Evolutionary conservation across 2,797 vertebrate species (phyloP), one percentile per base, ranked within the genome.

Genomic region (Lepus oiostolus): DNA sequence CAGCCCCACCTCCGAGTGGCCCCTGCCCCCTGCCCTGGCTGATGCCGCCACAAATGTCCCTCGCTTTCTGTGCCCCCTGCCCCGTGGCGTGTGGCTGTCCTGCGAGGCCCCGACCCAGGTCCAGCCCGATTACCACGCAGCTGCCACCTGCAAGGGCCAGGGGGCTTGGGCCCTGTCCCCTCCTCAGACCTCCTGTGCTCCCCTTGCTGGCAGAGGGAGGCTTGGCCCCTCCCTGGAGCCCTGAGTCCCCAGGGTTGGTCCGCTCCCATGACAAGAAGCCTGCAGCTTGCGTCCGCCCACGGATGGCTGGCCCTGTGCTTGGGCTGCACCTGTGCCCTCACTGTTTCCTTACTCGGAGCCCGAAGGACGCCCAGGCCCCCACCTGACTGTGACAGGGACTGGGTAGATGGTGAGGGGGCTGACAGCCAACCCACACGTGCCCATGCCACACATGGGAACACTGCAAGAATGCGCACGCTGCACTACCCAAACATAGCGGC

Each of bases 121-220:
- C 11, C 75, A 3, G 2, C 17, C 6, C 0, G 1, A 7, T 3
- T 1, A 13, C 38, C 5, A 2, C 2, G 30, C 4, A 3, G 3
- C 75, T 26, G 68, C 50, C 19, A 6, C 2, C 0, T 0, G 4
- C 26, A 26, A n/a, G 4, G 42, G 42, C 42, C 42, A 42, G 42
- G 7, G 42, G 42, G 42, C 42, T 42, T 42, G 42, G 42, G 42
- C 47, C 4, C 14, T 2, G 0, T 2, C 0, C 38, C 7, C 30
- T 35, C 4, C 4, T 12, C 19, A 11, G n/a, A 30, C 10, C 7
- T 1, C 1, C 42, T 1, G 24, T 0, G 1, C 22, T 50, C 10
- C 70, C 19, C 65, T 50, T 6, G 4, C 0, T 19, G 47, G 30
- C 6, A 17, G 2, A 1, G 35, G 24, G 17, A 60, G 42, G 0